Conservation (phyloP, 1,140 invertebrate species). For the Diplogasteroides magnus region DNA sequence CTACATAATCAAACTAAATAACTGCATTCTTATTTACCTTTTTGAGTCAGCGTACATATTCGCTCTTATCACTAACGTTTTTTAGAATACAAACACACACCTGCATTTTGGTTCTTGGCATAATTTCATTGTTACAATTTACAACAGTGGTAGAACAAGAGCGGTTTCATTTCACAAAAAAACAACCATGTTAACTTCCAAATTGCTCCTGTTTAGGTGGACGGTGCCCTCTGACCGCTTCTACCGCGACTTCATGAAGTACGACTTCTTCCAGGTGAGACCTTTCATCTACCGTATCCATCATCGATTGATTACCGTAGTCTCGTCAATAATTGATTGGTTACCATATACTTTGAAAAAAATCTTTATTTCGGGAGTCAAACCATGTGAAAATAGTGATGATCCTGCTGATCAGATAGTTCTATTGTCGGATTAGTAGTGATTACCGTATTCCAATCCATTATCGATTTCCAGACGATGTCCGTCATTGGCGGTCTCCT, state of each 20-base stretch:
- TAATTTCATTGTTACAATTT: too few species aligned
- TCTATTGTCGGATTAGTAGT: not conserved
- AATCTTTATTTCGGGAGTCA: not conserved
- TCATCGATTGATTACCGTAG: constrained; percentile 13
- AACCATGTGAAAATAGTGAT: not conserved
- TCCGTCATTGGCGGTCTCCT: constrained; percentile 94
- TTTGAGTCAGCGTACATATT: too few species aligned
- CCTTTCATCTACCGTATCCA: not conserved
- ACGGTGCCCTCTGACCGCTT: constrained; percentile 85
- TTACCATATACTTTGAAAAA: not conserved
- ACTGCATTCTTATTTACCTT: too few species aligned
- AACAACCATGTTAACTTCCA: too few species aligned
- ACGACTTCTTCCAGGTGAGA: constrained; percentile 89
- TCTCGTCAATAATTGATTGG: constrained; percentile 29
- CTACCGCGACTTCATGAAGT: constrained; percentile 96
- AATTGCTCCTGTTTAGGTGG: too few species aligned
- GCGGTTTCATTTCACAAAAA: too few species aligned
- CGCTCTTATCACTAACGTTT: too few species aligned
- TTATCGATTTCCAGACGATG: constrained; percentile 65
- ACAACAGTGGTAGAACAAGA: too few species aligned
- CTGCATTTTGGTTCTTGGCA: too few species aligned
- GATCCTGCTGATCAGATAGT: too few species aligned
- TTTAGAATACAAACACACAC: too few species aligned
- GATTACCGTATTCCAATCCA: not conserved
- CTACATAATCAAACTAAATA: too few species aligned